A percentile compares a stretch with the other conserved stretches of the same genome.
Conservation (phyloP, 2,888 invertebrate genomes). For the Ypsolopha scabrella region DNA sequence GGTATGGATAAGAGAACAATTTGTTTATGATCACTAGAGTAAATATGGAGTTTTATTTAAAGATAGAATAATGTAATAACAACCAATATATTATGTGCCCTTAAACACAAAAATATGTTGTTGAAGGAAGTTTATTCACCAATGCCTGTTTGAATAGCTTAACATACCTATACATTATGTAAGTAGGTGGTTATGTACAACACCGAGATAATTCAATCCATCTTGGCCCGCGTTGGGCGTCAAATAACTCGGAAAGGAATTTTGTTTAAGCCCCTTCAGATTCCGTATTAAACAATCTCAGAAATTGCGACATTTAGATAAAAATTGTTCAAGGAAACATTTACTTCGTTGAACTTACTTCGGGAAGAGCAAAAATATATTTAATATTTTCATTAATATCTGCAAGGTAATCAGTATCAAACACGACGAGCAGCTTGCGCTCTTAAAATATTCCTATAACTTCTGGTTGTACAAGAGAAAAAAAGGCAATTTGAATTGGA, state of each 20-base stretch:
- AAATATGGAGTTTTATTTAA: too few species aligned
- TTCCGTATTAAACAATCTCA: slow-evolving; percentile 37
- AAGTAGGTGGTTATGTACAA: too few species aligned
- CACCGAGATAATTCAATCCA: neutral
- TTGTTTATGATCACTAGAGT: too few species aligned
- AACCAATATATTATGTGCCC: too few species aligned
- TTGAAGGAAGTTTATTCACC: too few species aligned
- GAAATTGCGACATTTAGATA: neutral
- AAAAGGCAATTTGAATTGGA: slow-evolving; percentile 69
- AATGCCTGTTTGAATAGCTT: too few species aligned
- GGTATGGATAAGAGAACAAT: too few species aligned
- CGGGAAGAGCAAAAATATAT: neutral
- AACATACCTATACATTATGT: too few species aligned
- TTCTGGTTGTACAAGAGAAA: slow-evolving; percentile 56
- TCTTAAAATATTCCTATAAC: slow-evolving; percentile 68
- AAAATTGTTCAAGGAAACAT: neutral
- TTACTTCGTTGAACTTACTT: neutral
- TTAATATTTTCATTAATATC: neutral
- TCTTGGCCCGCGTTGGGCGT: slow-evolving; percentile 38
- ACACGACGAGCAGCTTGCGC: slow-evolving; percentile 41
- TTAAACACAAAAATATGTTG: too few species aligned
- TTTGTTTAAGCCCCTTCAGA: slow-evolving; percentile 42
- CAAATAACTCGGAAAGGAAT: slow-evolving; percentile 52
- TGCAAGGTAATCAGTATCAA: neutral
- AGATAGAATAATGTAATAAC: too few species aligned